Evolutionary conservation across 2,113 vertebrate species (phyloP).

Genomic region (Sus scrofa): T2T-Sscrofa CM000812.6:242932001-242932500

Average conservation of each 20-base stretch:
- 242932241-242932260: not conserved
- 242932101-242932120: conserved; percentile 11
- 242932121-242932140: not conserved
- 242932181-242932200: not conserved
- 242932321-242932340: conserved; percentile 9
- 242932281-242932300: not conserved
- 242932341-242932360: not conserved
- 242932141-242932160: not conserved
- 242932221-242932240: not conserved
- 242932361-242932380: conserved; percentile 32
- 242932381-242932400: conserved; percentile 40
- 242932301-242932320: not conserved
- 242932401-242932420: conserved; percentile 23
- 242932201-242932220: not conserved
- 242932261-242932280: not conserved
- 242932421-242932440: not conserved
- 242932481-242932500: conserved; percentile 48
- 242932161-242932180: not conserved
- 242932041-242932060: not conserved
- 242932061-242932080: not conserved
- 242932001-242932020: not conserved
- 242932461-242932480: conserved; percentile 45
- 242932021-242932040: not conserved
- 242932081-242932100: conserved; percentile 21
- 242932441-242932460: conserved; percentile 2